These are phyloP conservation scores for Epinephelus awoara DNA, from an alignment of 2,797 vertebrate species.

Conservation along the genomic window DNA sequence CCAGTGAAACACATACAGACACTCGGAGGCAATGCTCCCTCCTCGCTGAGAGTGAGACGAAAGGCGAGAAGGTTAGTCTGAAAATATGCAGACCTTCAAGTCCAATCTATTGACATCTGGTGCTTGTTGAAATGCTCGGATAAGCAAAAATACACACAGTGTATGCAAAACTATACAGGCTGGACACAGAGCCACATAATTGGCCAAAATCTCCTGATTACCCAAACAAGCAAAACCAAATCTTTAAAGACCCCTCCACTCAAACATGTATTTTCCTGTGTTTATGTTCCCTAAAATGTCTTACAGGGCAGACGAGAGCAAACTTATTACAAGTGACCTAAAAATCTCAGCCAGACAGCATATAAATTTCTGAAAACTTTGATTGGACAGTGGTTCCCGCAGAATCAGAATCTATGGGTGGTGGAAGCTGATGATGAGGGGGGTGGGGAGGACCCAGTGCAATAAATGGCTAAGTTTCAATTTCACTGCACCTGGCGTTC, in stretches of 20 bases:
- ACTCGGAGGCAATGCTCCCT: neutral
- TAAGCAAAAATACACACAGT: neutral
- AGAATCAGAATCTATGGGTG: no score
- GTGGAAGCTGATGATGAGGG: no score
- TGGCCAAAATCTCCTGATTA: neutral
- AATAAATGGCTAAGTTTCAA: no score
- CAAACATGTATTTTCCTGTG: no score
- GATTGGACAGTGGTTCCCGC: no score
- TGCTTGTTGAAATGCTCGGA: neutral
- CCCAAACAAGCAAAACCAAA: constrained; percentile 1
- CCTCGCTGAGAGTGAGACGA: neutral
- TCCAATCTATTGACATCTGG: constrained; percentile 21
- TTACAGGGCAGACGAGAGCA: no score
- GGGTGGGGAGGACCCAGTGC: no score
- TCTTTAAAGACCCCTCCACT: neutral
- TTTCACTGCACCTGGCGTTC: no score
- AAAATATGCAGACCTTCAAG: constrained; percentile 40
- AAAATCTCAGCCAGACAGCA: no score
- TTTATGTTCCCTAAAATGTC: no score
- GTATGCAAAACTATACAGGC: neutral
- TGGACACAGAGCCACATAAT: neutral
- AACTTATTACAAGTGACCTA: no score
- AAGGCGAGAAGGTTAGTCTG: constrained; percentile 40
- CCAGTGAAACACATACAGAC: constrained; percentile 63
- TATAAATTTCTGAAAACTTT: no score